Percentiles rank a stretch among this genome's conserved stretches.
Conservation (phyloP, 2,797 vertebrate species). For the Poeciliopsis turneri region DNA sequence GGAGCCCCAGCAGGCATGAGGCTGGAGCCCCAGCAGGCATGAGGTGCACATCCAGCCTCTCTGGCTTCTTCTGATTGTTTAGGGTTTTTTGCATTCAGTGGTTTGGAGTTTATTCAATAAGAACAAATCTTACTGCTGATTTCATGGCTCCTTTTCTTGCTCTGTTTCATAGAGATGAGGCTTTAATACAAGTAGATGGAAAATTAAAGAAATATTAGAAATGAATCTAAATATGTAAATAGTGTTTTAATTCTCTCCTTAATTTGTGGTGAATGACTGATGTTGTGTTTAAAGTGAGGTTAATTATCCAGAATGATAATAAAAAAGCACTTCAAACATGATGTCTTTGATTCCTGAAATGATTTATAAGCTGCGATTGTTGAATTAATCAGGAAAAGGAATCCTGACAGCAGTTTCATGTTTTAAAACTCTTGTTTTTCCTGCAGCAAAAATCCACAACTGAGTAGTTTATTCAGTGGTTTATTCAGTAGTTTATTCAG, state of each 20-base stretch:
- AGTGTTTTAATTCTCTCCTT: neutral
- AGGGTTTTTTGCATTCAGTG: slow-evolving; percentile 4
- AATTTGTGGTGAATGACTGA: neutral
- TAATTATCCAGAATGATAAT: neutral
- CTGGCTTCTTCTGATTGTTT: slow-evolving; percentile 1
- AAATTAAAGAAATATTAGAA: neutral
- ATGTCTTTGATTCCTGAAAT: neutral
- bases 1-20: neutral
- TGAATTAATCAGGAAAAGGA: neutral
- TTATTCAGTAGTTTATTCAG: no score
- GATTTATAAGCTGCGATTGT: neutral
- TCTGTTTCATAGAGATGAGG: neutral
- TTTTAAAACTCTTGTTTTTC: neutral
- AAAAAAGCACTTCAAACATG: neutral
- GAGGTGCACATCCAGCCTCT: neutral
- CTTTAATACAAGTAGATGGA: neutral
- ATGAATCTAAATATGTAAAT: neutral
- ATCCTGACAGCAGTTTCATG: neutral
- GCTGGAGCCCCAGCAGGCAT: neutral
- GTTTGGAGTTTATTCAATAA: neutral
- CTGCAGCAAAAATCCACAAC: no score
- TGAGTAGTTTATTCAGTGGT: no score
- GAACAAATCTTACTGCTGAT: neutral
- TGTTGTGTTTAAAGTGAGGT: neutral
- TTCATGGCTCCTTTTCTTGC: neutral